phyloP scores from a whole-genome alignment of 1,140 invertebrate genomes.

The Bombus huntii region DNA sequence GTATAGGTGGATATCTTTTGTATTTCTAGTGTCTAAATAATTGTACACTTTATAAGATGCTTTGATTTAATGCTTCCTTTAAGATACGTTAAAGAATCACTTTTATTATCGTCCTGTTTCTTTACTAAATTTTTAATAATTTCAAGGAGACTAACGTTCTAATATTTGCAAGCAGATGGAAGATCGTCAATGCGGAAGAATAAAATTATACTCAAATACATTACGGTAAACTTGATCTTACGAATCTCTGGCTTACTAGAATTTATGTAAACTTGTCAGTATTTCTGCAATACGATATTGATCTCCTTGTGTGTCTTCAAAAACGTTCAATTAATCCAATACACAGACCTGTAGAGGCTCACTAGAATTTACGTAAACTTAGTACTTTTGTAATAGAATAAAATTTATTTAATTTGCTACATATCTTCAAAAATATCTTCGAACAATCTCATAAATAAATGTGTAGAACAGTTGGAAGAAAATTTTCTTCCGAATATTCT shows the following conservation, averaged over 20 bases:
- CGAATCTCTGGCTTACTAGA: too few species aligned
- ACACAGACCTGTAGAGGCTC: background rate
- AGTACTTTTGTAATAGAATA: too few species aligned
- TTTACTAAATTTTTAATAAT: background rate
- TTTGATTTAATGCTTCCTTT: background rate
- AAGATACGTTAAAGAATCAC: too few species aligned
- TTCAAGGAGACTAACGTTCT: background rate
- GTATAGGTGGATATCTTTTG: too few species aligned
- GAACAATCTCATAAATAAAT: background rate
- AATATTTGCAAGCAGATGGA: background rate
- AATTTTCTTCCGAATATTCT: background rate
- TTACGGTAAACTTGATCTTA: background rate
- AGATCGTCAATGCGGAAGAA: background rate
- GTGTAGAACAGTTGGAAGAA: background rate
- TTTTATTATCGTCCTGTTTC: too few species aligned
- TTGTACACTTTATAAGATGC: too few species aligned
- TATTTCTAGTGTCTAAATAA: too few species aligned
- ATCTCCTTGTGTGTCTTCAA: too few species aligned
- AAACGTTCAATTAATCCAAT: too few species aligned
- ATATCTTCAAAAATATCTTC: background rate
- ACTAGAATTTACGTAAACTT: background rate
- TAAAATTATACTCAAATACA: background rate
- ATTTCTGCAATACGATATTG: too few species aligned
- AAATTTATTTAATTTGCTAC: too few species aligned
- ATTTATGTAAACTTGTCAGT: too few species aligned